Evolutionary conservation across 2,113 vertebrate genomes (phyloP), one percentile per base, ranked within the genome.

Genomic region (Cromileptes altivelis): DNA sequence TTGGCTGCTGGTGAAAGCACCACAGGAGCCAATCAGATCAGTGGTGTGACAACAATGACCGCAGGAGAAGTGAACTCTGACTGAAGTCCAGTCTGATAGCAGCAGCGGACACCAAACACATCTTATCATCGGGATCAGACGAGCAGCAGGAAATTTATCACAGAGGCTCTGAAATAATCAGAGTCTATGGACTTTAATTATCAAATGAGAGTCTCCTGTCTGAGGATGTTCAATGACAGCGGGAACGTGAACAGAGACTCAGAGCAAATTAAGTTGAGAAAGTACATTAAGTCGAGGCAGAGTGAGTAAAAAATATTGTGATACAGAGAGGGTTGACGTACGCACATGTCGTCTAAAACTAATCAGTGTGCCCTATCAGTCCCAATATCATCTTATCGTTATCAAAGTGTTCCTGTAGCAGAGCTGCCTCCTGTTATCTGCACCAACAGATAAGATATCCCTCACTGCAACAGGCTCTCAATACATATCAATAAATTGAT

Each of bases 11-110:
- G 52, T 58, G 21, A 40, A 70, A 12, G 19, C 52, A 42, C 53
- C 14, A 0, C 70, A 14, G 57, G 2, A 62, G 77, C 91, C 91
- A 92, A 89, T 94, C 65, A 9, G 78, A 90, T 37, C 11, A 25
- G 78, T 63, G 72, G 85, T 74, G 74, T 75, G 25, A 68, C 80
- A 87, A 90, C 91, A 84, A 80, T 80, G 55, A 42, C 19, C 27
- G 15, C 33, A 61, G 53, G 47, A 64, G 82, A 50, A 0, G 15
- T 70, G 70, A 57, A 69, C 85, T 21, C 19, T 1, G 91, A 79
- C 62, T 92, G 75, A 95, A 95, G 95, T 95, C 81, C 94, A 79
- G 73, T 27, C 78, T 80, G 95, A 94, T 93, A 73, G 78, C 88
- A 55, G 45, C 21, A 53, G 15, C 18, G 25, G 10, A 30, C 37